A percentile compares a stretch with the other conserved stretches of the same genome.
Evolutionary conservation across 2,113 vertebrate genomes (phyloP).

Genomic region (Zosterops lateralis): DNA sequence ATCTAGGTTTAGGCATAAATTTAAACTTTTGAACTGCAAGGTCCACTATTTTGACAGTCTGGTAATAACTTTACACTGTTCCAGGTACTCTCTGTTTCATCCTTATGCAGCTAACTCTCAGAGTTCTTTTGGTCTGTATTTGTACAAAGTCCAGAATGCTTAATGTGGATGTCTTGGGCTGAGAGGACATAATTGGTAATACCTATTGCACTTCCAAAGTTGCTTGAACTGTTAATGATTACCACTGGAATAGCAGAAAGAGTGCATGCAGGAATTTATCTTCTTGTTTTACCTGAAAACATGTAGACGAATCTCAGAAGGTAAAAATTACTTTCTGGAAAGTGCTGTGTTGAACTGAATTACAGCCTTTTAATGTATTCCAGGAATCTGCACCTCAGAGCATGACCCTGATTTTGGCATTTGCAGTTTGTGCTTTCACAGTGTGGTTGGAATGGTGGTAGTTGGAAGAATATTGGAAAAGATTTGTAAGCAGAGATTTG

Average conservation of each 20-base stretch:
- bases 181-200: background rate
- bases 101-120: background rate
- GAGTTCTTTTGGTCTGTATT: background rate
- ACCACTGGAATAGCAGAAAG: background rate
- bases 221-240: background rate
- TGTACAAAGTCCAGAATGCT: background rate
- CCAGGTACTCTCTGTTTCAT: background rate
- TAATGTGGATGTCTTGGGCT: background rate
- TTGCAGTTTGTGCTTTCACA: background rate
- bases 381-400: background rate
- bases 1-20: background rate
- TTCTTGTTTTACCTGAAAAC: background rate
- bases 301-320: background rate
- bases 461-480: background rate
- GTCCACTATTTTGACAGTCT: background rate
- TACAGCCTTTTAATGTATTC: background rate
- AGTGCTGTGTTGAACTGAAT: background rate
- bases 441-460: background rate
- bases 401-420: accelerated
- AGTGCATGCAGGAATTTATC: background rate
- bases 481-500: background rate
- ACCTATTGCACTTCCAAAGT: background rate
- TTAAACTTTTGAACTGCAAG: background rate
- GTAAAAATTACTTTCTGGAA: background rate
- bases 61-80: background rate